Evolutionary conservation across 2,888 invertebrate genomes (phyloP), one percentile per base, ranked within the genome.

Genomic region (Cheilosia grossa): DNA sequence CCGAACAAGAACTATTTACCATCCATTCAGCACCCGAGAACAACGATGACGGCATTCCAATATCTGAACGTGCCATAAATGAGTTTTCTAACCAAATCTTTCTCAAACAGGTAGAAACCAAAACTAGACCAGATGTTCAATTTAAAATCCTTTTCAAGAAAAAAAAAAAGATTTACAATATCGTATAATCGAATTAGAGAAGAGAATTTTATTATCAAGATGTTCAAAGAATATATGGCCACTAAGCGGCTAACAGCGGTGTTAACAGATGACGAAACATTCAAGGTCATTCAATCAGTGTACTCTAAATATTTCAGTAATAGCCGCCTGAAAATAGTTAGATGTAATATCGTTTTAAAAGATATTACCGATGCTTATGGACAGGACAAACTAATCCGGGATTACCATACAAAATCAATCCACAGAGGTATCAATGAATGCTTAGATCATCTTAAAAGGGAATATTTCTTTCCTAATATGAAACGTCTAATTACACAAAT

Each of bases 381-480:
- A 19, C 54, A 42, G 13, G 42, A 69, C 15, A 33, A 56, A 56
- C 13, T 67, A 42, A 42, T 54, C 13, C 53, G 67, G 6, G 54
- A 67, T 2, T 67, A 67, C n/a, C 24, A 74, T 17, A 64, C n/a
- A 7, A 74, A 17, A 9, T 47, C 49, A 19, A 49, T 40, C 44
- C 33, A 64, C 33, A 53, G 67, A 37, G 81, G 74, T 19, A 73
- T 73, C 3, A 40, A 51, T n/a, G 80, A 80, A 56, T n/a, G 54
- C 13, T 21, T 51, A 6, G 17, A 51, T 6, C 74, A 74, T 30
- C 40, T 80, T 4, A 80, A 66, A 72, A 47, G 80, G 13, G 27
- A 74, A 33, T 47, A 49, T 5, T 86, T 58, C 33, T 83, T 87
- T 51, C 75, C 74, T 10, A 47, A 69, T 10, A 66, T 85, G 61